Base-by-base conservation (phyloP, 2,797 vertebrate species). In the Pseudomugil tenellus region DNA sequence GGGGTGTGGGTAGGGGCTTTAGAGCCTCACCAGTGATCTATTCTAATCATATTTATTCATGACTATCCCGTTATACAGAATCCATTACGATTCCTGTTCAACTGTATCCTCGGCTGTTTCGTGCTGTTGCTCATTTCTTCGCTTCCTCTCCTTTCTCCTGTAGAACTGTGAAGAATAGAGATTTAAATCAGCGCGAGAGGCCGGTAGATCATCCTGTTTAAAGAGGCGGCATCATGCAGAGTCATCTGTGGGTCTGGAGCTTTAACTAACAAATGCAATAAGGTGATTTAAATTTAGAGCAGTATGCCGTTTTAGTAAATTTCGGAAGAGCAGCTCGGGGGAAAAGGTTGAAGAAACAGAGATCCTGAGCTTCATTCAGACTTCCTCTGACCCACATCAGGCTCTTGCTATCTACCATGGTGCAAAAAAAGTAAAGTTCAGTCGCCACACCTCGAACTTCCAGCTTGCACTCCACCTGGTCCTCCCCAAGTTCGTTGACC, bases 401-500 rank as follows among this genome's bases (percentile, higher is more conserved):
- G 26, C 34, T 29, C n/a, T 31, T 19, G 3, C 63, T 60, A 41
- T 31, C 51, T 0, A 31, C 35, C 1, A 1, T 19, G 26, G 6
- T 43, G 19, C 21, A 26, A 23, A 31, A 26, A 57, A 74, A 29
- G 6, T 0, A n/a, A 63, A 58, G 41, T 57, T 56, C 2, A 34
- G 25, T 37, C n/a, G 1, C 31, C 75, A 0, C 92, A 97, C 96
- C 93, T 95, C 93, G 92, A 77, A 97, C 95, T 21, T 95, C 95
- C 91, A 98, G 86, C 83, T 75, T 95, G 90, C 96, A 97, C 78
- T 95, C 94, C 21, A 95, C 95, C 85, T 94, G 84, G 1, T 94
- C 95, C 56, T 94, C 86, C 1, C 96, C 96, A 6, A 96, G 93
- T 19, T 95, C 94, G 1, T 99, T 99, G 80, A 96, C 63, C 70